A percentile compares a stretch with the other conserved stretches of the same genome.
Evolutionary conservation across 1,140 invertebrate species (phyloP).

Genomic region (Drosophila elegans): DNA sequence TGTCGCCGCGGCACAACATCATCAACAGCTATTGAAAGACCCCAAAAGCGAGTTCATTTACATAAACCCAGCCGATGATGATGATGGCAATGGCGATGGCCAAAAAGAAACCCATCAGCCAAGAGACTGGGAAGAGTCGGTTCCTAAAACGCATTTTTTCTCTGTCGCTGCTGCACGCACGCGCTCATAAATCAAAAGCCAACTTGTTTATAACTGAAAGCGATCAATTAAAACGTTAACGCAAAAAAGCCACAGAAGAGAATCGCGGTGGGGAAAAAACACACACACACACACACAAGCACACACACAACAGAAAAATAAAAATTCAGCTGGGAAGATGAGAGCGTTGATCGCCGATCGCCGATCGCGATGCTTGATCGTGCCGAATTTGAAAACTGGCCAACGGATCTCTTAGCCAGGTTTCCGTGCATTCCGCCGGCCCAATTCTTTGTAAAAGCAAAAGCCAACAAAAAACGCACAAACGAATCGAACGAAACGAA

Average conservation of each 20-base stretch:
- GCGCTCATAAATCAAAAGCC: slow-evolving; percentile 79
- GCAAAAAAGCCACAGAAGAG: slow-evolving; percentile 64
- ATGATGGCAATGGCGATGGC: slow-evolving; percentile 28
- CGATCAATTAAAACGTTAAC: slow-evolving; percentile 83
- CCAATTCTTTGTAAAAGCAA: slow-evolving; percentile 65
- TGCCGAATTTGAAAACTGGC: slow-evolving; percentile 75
- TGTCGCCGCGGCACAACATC: slow-evolving; percentile 77
- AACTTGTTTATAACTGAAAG: slow-evolving; percentile 83
- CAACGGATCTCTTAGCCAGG: slow-evolving; percentile 34
- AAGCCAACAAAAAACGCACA: slow-evolving; percentile 30
- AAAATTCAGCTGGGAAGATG: slow-evolving; percentile 57
- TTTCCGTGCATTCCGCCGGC: slow-evolving; percentile 64
- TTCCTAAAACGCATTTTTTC: slow-evolving; percentile 73
- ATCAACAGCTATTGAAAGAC: slow-evolving; percentile 78
- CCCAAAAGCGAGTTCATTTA: slow-evolving; percentile 44
- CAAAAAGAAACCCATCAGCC: slow-evolving; percentile 49
- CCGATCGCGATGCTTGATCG: slow-evolving; percentile 69
- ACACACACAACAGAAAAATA: slow-evolving; percentile 26
- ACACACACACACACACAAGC: neutral
- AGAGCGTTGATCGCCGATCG: slow-evolving; percentile 57
- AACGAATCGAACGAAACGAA: slow-evolving; percentile 22
- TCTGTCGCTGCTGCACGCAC: slow-evolving; percentile 75
- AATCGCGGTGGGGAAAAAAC: slow-evolving; percentile 12
- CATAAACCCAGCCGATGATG: slow-evolving; percentile 24
- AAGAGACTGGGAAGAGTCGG: slow-evolving; percentile 23